These are phyloP conservation scores for Cryptocheilus praepositus DNA, from an alignment of 2,888 invertebrate species.

Conservation along the genomic window DNA sequence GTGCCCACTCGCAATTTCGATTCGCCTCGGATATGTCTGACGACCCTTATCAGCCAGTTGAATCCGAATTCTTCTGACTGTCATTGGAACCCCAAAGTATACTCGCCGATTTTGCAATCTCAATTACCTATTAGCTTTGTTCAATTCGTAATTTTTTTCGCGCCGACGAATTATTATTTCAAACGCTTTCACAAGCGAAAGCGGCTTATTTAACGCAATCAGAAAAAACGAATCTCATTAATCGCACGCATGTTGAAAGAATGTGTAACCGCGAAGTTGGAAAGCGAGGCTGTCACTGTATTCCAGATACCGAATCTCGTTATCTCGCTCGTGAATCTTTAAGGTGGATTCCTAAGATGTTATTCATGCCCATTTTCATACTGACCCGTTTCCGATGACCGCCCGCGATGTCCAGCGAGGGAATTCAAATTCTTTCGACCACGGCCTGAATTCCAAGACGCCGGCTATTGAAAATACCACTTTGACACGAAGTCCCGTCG, in stretches of 20 bases:
- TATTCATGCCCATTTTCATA: constrained; percentile 22
- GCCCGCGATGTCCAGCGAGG: constrained; percentile 32
- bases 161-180: no score
- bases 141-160: no score
- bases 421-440: constrained; percentile 71
- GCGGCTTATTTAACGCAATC: no score
- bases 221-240: no score
- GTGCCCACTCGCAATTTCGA: constrained; percentile 37
- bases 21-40: constrained; percentile 30
- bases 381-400: constrained; percentile 35
- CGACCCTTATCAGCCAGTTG: constrained; percentile 40
- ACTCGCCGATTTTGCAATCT: no score
- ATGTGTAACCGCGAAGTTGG: no score
- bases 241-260: no score
- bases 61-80: constrained; percentile 51
- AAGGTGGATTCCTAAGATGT: constrained; percentile 39
- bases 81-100: background rate
- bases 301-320: background rate
- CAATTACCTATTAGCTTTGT: no score
- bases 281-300: no score
- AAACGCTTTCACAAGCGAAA: no score
- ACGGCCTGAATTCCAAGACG: constrained; percentile 55
- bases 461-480: constrained; percentile 72
- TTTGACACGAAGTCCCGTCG: constrained; percentile 61
- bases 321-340: constrained; percentile 13